A percentile compares a stretch with the other conserved stretches of the same genome.
phyloP scores from a whole-genome alignment of 1,140 invertebrate species.

The Trialeurodes vaporariorum region DNA sequence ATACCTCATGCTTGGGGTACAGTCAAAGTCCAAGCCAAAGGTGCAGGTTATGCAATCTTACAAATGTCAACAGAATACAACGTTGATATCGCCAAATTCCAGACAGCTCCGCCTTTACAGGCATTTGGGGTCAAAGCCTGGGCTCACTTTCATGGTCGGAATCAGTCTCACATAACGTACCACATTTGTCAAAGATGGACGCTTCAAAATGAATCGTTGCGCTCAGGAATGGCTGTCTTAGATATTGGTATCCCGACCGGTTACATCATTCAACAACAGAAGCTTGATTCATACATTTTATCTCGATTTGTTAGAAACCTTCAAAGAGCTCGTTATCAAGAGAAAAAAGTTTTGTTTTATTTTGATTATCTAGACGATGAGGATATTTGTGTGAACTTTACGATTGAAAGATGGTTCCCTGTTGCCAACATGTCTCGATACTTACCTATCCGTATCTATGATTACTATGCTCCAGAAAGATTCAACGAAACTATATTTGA shows the following conservation, averaged over 20 bases:
- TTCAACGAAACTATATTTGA: constrained; percentile 92
- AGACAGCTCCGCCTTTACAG: constrained; percentile 66
- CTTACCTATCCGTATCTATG: constrained; percentile 79
- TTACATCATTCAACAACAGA: constrained; percentile 85
- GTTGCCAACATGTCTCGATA: constrained; percentile 93
- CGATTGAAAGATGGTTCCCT: constrained; percentile 86
- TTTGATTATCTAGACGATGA: constrained; percentile 81
- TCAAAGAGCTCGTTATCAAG: constrained; percentile 67
- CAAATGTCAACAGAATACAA: constrained; percentile 93
- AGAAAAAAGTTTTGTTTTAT: constrained; percentile 81
- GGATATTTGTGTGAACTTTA: constrained; percentile 82
- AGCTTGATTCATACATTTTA: constrained; percentile 69
- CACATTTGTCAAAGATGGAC: constrained; percentile 76
- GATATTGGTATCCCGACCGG: constrained; percentile 88
- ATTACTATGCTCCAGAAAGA: constrained; percentile 94
- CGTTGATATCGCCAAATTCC: constrained; percentile 75
- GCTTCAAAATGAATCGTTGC: constrained; percentile 55
- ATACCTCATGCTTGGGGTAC: constrained; percentile 87
- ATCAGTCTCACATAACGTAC: constrained; percentile 84
- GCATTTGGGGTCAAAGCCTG: constrained; percentile 60
- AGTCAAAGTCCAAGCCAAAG: constrained; percentile 77
- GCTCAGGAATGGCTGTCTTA: constrained; percentile 84
- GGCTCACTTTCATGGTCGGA: constrained; percentile 71
- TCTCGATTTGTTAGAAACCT: constrained; percentile 61
- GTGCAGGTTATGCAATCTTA: constrained; percentile 80